Conservation (phyloP, 64 coral and sea anemone species). For the Montipora cactus region DNA sequence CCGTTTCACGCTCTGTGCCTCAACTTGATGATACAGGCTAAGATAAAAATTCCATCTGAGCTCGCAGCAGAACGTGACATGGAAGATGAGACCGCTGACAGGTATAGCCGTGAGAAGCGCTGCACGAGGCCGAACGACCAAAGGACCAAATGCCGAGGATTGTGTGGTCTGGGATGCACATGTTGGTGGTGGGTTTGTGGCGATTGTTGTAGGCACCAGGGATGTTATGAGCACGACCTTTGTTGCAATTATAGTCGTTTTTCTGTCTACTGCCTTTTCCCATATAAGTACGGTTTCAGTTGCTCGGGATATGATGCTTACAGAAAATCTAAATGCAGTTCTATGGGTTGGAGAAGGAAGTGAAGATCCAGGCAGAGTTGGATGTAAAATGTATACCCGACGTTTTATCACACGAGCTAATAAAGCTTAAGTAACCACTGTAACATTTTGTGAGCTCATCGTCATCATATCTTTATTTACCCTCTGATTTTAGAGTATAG, state of each 20-base stretch:
- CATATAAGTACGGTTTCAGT: not conserved
- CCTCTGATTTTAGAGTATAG: too few relatives aligned
- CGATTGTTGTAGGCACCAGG: conserved; percentile 62
- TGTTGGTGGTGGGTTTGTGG: conserved; percentile 53
- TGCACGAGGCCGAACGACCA: not conserved
- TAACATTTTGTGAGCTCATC: too few relatives aligned
- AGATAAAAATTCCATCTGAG: not conserved
- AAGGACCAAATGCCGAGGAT: not conserved
- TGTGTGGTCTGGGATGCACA: conserved; percentile 15
- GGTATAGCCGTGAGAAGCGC: conserved; percentile 1
- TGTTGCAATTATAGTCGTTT: conserved; percentile 3
- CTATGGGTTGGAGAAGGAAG: not conserved
- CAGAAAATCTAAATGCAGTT: not conserved
- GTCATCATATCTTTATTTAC: too few relatives aligned
- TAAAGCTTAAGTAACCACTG: too few relatives aligned
- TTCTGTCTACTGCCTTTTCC: not conserved
- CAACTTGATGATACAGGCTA: not conserved
- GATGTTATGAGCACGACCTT: conserved; percentile 58
- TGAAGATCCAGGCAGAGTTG: not conserved
- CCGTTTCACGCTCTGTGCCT: conserved; percentile 30
- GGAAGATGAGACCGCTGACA: not conserved
- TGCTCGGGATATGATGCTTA: not conserved
- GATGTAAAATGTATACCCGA: not conserved
- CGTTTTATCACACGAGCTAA: too few relatives aligned
- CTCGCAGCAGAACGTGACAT: conserved; percentile 4